Evolutionary conservation across 1,140 invertebrate species (phyloP).

Genomic region (Neodiprion pinetum): DNA sequence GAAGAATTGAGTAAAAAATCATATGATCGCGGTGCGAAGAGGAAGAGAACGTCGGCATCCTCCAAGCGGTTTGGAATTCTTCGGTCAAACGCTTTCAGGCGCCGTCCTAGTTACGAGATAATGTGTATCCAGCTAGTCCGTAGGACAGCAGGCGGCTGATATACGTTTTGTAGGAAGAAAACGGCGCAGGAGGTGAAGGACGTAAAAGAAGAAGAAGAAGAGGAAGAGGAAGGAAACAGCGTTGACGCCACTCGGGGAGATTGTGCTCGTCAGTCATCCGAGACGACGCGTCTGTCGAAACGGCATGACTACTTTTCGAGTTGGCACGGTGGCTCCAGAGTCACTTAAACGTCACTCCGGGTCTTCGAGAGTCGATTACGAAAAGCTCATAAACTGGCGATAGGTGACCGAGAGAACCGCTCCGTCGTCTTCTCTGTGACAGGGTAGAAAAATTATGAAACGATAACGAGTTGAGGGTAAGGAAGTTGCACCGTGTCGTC

Average conservation of each 20-base stretch:
- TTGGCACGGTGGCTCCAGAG: too few relatives aligned
- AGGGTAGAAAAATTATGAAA: background rate
- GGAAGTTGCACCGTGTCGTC: background rate
- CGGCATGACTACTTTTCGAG: background rate
- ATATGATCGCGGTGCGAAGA: too few relatives aligned
- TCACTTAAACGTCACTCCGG: background rate
- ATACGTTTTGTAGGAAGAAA: background rate
- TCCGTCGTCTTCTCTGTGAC: too few relatives aligned
- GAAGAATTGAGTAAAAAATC: too few relatives aligned
- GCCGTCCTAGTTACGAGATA: background rate
- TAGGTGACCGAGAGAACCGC: too few relatives aligned
- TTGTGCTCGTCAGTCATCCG: background rate
- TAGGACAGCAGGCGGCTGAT: too few relatives aligned
- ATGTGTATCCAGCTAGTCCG: background rate
- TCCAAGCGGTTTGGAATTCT: background rate
- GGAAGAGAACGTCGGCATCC: too few relatives aligned
- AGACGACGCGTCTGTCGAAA: background rate
- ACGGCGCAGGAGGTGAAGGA: background rate
- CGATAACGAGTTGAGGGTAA: background rate
- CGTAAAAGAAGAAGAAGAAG: background rate
- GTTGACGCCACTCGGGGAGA: background rate
- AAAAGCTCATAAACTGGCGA: background rate
- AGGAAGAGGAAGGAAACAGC: background rate
- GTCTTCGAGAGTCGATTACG: background rate
- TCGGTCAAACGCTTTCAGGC: slow-evolving; percentile 4